Conservation (phyloP, 1,140 invertebrate species). For the Lepidurus packardi region DNA sequence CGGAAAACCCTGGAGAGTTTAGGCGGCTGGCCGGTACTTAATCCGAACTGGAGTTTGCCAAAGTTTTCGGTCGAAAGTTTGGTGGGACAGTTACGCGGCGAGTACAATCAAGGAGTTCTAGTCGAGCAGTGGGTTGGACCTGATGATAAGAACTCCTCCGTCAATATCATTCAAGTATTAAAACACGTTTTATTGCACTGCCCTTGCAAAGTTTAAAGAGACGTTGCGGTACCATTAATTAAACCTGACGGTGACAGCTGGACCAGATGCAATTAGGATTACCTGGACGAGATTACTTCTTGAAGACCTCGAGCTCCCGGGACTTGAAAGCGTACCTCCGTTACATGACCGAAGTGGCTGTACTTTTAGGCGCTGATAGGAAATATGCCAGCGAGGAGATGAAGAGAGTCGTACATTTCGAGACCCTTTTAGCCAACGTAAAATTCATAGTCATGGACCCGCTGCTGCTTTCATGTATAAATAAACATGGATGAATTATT, state of each 20-base stretch:
- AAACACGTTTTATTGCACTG: background rate
- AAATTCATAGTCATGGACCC: constrained; percentile 32
- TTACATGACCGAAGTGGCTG: constrained; percentile 70
- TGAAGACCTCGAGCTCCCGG: constrained; percentile 60
- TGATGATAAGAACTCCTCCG: constrained; percentile 76
- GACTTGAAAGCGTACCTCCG: constrained; percentile 66
- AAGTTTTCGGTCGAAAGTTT: constrained; percentile 56
- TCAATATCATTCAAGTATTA: constrained; percentile 75
- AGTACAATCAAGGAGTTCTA: constrained; percentile 67
- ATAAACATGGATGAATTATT: background rate
- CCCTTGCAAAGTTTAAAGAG: background rate
- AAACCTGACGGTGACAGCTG: constrained; percentile 50
- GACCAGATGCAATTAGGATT: constrained; percentile 74
- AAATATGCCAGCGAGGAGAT: constrained; percentile 58
- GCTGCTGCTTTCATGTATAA: background rate
- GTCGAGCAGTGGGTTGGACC: constrained; percentile 76
- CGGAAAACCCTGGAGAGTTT: constrained; percentile 54
- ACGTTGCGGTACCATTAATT: constrained; percentile 7
- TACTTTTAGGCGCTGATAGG: constrained; percentile 63
- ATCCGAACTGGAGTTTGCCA: constrained; percentile 54
- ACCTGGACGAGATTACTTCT: constrained; percentile 68
- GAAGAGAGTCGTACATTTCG: constrained; percentile 63
- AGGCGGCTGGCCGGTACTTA: constrained; percentile 72
- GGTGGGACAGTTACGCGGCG: constrained; percentile 60
- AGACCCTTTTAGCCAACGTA: constrained; percentile 71